Conservation (phyloP, 2,888 invertebrate genomes). For the Mimas tiliae region DNA sequence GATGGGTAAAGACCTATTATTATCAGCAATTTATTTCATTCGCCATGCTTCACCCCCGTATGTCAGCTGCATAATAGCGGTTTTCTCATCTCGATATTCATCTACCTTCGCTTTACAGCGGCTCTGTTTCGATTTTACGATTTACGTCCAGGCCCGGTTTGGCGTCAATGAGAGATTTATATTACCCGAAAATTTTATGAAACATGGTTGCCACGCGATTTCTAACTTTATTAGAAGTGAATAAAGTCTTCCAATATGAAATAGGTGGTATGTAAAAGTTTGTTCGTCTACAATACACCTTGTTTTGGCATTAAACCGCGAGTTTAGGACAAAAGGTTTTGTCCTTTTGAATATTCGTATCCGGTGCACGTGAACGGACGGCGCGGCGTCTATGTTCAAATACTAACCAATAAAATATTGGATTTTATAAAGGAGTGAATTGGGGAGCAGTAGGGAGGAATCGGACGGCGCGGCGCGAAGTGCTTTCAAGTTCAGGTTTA, state of each 20-base stretch:
- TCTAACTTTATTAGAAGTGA: slow-evolving; percentile 44
- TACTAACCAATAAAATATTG: slow-evolving; percentile 62
- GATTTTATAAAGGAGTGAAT: slow-evolving; percentile 38
- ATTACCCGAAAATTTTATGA: slow-evolving; percentile 20
- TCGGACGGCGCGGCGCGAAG: not conserved
- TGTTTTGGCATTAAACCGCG: slow-evolving; percentile 73
- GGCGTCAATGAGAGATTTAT: slow-evolving; percentile 61
- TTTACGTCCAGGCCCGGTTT: slow-evolving; percentile 59
- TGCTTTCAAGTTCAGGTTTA: not conserved
- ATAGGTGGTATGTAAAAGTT: slow-evolving; percentile 22
- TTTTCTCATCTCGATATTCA: slow-evolving; percentile 78
- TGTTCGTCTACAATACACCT: slow-evolving; percentile 55
- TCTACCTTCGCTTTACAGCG: slow-evolving; percentile 74
- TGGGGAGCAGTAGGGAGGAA: not conserved
- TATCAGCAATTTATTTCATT: slow-evolving; percentile 24
- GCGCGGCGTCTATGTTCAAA: slow-evolving; percentile 46
- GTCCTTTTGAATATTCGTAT: slow-evolving; percentile 69
- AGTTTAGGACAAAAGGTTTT: slow-evolving; percentile 66
- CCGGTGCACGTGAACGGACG: slow-evolving; percentile 75
- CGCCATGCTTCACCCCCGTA: slow-evolving; percentile 42
- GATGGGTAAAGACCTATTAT: no score
- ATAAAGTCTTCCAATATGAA: slow-evolving; percentile 30
- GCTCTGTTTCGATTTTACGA: slow-evolving; percentile 79
- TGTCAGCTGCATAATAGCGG: slow-evolving; percentile 65
- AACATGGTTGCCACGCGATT: slow-evolving; percentile 37